Evolutionary conservation across 2,888 invertebrate genomes (phyloP), one percentile per base, ranked within the genome.

Genomic region (Oligia latruncula): DNA sequence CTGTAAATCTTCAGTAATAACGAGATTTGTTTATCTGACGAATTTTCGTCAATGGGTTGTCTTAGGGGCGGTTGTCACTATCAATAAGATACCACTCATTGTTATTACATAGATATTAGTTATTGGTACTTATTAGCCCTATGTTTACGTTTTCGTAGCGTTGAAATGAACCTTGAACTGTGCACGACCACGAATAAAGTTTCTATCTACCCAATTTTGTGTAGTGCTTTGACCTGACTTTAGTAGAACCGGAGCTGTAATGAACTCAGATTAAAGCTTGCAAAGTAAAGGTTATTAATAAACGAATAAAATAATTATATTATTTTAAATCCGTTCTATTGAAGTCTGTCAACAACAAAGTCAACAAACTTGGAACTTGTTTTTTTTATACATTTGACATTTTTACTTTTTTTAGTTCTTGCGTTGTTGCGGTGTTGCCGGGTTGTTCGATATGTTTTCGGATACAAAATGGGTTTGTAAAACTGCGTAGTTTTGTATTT

Each of bases 141-240:
- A n/a, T 64, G 60, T 83, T 84, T 75, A 75, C 62, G 13, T 46
- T 72, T 74, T 35, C n/a, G 35, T 66, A 80, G 35, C 49, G 43
- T 64, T 58, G n/a, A 68, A 73, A 70, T 84, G 82, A 66, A 79
- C 82, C 73, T 82, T 84, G 84, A 84, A 79, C 84, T 84, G 84
- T 82, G 52, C 52, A 66, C 15, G 29, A 70, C 46, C 52, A 66
- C 15, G 29, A 70, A 71, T 49, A 66, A 70, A 67, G 43, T 55
- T 65, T 74, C 17, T 80, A 52, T 60, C 2, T 43, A n/a, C 17
- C 0, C 1, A 20, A 74, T 74, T 43, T 71, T 52, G 8, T 20
- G 15, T n/a, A n/a, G 35, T 49, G n/a, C n/a, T 43, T 55, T 46
- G 43, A 29, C n/a, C 35, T 67, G 20, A 35, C 13, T 70, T 68